Evolutionary conservation across 1,140 invertebrate species (phyloP), one percentile per base, ranked within the genome.

Genomic region (Hyposmocoma kahamanoa): DNA sequence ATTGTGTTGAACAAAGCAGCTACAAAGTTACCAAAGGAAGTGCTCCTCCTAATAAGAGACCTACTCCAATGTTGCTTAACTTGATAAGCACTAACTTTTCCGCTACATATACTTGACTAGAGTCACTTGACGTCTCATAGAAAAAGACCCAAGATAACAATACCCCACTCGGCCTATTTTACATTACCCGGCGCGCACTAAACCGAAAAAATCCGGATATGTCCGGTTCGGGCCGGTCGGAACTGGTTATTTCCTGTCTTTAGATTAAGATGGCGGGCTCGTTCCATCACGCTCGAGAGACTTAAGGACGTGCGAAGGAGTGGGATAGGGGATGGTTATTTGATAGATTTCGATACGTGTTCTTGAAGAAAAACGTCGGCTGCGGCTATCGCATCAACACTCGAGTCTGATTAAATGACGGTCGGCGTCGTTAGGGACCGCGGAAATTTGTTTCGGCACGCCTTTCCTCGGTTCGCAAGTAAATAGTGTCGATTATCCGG

Each of bases 391-490:
- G 60, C 65, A 72, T 80, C 73, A 70, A 68, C 67, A 73, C 72
- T 73, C 58, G 64, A 68, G 66, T 45, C 69, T 77, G 76, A 77
- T 80, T 77, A 78, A 80, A 80, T 68, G 67, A 62, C 66, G 65
- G 67, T 63, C 60, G 49, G 53, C 22, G 56, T 71, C 73, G 73
- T 77, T 72, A 71, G 65, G 50, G 30, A 38, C 59, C 62, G 57
- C 68, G 67, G 61, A 73, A 77, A 78, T 80, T 80, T 76, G 72
- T 74, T 74, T 68, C 60, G 55, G 58, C 50, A 58, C 63, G 70
- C 68, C 68, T 67, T 62, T 69, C 64, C 72, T 51, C 49, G 55
- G 65, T 66, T 57, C 57, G 61, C 55, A 59, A 67, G 67, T 68
- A 71, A 76, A 73, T 69, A 68, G 60, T 54, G 62, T 54, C 56